Percentiles rank a stretch among this genome's conserved stretches.
Conservation (phyloP, 2,113 vertebrate species). For the Cathartes aura region DNA sequence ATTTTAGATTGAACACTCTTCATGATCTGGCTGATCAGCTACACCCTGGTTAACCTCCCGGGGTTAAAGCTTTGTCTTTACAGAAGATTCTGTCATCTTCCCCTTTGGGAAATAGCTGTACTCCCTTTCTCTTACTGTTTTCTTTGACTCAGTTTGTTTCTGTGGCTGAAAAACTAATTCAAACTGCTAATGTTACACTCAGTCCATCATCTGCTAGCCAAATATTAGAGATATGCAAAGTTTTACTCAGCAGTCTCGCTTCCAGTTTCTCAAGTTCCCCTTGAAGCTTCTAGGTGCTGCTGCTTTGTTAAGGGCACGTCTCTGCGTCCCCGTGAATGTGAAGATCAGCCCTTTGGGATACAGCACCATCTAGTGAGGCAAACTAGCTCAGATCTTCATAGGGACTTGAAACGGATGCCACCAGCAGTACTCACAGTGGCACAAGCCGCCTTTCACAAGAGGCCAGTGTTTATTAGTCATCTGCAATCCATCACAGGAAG, state of each 20-base stretch:
- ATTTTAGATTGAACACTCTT: background rate
- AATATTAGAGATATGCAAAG: background rate
- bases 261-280: background rate
- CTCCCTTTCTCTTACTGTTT: background rate
- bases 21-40: background rate
- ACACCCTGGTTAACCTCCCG: background rate
- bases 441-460: background rate
- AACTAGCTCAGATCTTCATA: background rate
- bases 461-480: background rate
- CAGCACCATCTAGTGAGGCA: slow-evolving; percentile 52
- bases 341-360: background rate
- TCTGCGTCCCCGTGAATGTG: background rate
- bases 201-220: background rate
- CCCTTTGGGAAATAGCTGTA: background rate
- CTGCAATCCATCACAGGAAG: background rate
- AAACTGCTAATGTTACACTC: background rate
- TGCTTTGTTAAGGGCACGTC: background rate
- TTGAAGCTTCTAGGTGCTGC: background rate
- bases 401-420: background rate
- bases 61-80: slow-evolving; percentile 2
- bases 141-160: background rate
- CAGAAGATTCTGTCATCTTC: background rate
- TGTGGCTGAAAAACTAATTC: background rate
- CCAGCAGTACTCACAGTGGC: background rate
- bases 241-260: background rate